A percentile compares a stretch with the other conserved stretches of the same genome.
phyloP scores from a whole-genome alignment of 1,140 invertebrate genomes.

The Tetramorium simillimum region DNA sequence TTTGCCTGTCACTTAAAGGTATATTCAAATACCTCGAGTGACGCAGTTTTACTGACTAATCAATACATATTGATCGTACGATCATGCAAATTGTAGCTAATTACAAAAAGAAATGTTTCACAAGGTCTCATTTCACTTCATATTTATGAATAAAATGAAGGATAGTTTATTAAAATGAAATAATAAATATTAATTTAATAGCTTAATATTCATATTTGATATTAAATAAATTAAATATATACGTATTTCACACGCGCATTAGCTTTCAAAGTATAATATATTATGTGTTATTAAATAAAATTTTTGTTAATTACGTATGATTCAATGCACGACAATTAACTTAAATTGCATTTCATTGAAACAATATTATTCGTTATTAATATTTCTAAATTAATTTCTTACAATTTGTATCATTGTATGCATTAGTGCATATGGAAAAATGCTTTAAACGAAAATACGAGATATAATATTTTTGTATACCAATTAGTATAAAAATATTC shows the following conservation, averaged over 20 bases:
- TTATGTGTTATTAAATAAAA: not conserved
- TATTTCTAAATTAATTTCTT: conserved; percentile 10
- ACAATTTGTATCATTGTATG: not conserved
- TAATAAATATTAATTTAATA: not conserved
- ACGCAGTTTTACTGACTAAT: not conserved
- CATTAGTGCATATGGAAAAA: not conserved
- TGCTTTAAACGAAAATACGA: not conserved
- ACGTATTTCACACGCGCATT: not conserved
- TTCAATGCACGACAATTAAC: not conserved
- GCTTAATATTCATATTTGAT: not conserved
- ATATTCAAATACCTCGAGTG: not conserved
- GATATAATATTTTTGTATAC: not conserved
- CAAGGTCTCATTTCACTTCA: not conserved
- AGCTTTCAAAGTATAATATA: not conserved
- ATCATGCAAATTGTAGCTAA: not conserved
- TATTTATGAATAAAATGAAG: conserved; percentile 13
- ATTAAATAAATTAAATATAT: not conserved
- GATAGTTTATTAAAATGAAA: not conserved
- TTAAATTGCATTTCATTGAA: not conserved
- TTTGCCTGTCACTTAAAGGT: conserved; percentile 13
- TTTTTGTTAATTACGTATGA: not conserved
- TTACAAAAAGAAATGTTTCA: not conserved
- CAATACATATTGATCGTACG: not conserved
- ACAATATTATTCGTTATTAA: not conserved
- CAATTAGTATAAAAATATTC: conserved; percentile 61